These are phyloP conservation scores for Notocelia uddmanniana DNA, from an alignment of 2,888 invertebrate species.

Conservation along the genomic window DNA sequence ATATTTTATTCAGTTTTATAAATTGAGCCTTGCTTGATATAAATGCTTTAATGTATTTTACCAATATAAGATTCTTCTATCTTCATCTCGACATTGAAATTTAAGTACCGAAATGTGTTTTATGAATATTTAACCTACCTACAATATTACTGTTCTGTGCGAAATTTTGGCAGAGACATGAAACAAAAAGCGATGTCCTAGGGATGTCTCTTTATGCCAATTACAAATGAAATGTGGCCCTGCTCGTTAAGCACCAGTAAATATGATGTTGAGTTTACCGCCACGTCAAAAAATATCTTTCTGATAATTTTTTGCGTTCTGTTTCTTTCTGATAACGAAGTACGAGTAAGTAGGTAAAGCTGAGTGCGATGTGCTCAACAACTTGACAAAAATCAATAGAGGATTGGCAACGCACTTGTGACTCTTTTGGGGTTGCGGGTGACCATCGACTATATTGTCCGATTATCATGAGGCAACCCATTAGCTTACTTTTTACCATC, in stretches of 20 bases:
- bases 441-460: background rate
- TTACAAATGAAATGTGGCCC: too few species aligned
- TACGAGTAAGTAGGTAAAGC: too few species aligned
- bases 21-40: background rate
- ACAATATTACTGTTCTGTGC: background rate
- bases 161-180: background rate
- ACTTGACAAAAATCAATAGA: too few species aligned
- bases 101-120: background rate
- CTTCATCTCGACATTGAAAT: background rate
- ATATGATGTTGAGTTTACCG: too few species aligned
- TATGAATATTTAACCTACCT: background rate
- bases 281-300: too few species aligned
- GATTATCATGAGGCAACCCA: background rate
- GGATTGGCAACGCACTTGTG: background rate
- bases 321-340: too few species aligned
- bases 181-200: background rate
- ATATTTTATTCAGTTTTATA: background rate
- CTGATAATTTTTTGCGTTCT: too few species aligned
- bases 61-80: background rate
- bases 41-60: background rate
- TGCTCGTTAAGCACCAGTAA: too few species aligned
- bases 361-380: too few species aligned
- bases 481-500: background rate
- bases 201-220: too few species aligned
- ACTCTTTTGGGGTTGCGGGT: background rate